These are phyloP conservation scores for Bombyx huttoni DNA, from an alignment of 2,888 invertebrate species.

Conservation along the genomic window DNA sequence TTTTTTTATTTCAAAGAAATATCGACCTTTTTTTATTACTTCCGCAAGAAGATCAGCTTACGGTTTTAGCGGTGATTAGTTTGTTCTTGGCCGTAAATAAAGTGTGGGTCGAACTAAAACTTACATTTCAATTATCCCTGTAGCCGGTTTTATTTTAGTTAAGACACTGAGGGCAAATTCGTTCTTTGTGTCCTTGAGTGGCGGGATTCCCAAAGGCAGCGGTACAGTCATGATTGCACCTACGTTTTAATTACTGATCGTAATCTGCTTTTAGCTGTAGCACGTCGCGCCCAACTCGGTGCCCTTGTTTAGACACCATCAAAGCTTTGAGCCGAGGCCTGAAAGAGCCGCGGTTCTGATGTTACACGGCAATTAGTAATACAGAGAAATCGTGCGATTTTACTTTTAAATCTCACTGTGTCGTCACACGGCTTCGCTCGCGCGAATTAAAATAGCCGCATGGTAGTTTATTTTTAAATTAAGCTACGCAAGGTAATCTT, in stretches of 20 bases:
- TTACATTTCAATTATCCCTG: too few species aligned
- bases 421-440: too few species aligned
- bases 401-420: background rate
- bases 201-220: conserved; percentile 9
- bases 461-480: too few species aligned
- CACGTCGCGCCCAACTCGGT: conserved; percentile 22
- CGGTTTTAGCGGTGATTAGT: too few species aligned
- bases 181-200: conserved; percentile 11
- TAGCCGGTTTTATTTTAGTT: background rate
- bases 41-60: too few species aligned
- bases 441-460: too few species aligned
- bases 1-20: too few species aligned
- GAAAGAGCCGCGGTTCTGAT: background rate
- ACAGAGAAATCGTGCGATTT: background rate
- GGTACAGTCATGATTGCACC: conserved; percentile 15
- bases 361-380: background rate
- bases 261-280: conserved; percentile 38
- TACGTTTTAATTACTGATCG: conserved; percentile 48
- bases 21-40: too few species aligned
- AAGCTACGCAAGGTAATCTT: too few species aligned
- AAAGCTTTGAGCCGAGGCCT: conserved; percentile 13
- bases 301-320: conserved; percentile 25
- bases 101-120: too few species aligned
- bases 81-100: too few species aligned
- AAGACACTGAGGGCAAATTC: background rate